Evolutionary conservation across 2,888 invertebrate genomes (phyloP).

Genomic region (Athripsodes cinereus): DNA sequence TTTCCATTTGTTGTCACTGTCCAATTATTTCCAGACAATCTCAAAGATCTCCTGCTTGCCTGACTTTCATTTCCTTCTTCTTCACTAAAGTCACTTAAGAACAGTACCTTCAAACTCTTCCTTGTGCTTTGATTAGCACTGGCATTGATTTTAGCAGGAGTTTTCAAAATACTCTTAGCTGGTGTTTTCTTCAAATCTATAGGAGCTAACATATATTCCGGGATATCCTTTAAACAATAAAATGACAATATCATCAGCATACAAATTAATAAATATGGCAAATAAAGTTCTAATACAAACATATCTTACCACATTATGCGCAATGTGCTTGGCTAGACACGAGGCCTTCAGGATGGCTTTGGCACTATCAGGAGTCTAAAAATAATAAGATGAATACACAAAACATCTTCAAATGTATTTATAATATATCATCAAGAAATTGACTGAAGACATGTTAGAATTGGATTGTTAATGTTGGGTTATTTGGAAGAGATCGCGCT

Average conservation of each 20-base stretch:
- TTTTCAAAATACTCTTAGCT: constrained; percentile 24
- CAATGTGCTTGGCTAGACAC: constrained; percentile 4
- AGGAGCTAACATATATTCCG: constrained; percentile 1
- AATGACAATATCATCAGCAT: background rate
- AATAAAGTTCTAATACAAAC: too few species aligned
- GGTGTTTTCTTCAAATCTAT: constrained; percentile 26
- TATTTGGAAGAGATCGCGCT: too few species aligned
- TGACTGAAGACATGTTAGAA: too few species aligned
- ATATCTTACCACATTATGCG: background rate
- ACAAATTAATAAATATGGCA: background rate
- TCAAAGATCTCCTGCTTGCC: background rate
- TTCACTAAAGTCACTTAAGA: constrained; percentile 6
- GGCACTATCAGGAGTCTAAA: constrained; percentile 20
- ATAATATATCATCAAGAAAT: too few species aligned
- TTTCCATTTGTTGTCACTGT: too few species aligned
- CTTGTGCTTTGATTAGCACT: background rate
- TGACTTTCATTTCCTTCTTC: background rate
- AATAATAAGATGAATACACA: too few species aligned
- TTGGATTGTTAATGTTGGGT: too few species aligned
- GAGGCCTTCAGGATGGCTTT: constrained; percentile 20
- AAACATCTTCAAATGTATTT: too few species aligned
- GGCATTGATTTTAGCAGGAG: constrained; percentile 18
- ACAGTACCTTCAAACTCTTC: constrained; percentile 19
- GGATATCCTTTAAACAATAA: constrained; percentile 3
- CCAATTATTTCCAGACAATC: background rate